Evolutionary conservation across 2,888 invertebrate genomes (phyloP).

Genomic region (Arge pagana): DNA sequence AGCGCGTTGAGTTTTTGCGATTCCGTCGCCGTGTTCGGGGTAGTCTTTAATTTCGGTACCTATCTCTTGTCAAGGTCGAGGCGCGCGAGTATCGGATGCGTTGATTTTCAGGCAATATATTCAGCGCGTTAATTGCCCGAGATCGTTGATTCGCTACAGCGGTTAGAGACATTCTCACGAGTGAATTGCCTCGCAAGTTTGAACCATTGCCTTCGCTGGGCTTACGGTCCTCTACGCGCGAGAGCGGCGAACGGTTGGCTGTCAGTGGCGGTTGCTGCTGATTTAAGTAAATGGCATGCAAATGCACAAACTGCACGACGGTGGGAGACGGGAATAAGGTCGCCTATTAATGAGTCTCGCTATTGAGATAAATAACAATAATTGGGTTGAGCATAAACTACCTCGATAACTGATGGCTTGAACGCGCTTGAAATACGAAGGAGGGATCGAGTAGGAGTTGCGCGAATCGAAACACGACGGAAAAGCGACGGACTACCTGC

Average conservation of each 20-base stretch:
- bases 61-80: no score
- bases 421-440: constrained; percentile 12
- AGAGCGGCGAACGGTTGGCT: constrained; percentile 18
- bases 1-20: no score
- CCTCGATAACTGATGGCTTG: constrained; percentile 15
- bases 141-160: no score
- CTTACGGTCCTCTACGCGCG: no score
- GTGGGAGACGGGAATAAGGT: constrained; percentile 32
- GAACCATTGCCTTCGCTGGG: no score
- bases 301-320: constrained; percentile 34
- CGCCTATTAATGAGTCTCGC: constrained; percentile 36
- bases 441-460: constrained; percentile 10
- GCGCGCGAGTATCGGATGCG: no score
- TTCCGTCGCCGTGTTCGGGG: no score
- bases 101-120: no score
- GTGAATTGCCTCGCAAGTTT: no score
- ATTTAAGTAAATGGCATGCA: constrained; percentile 45
- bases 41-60: no score
- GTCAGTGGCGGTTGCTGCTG: constrained; percentile 34
- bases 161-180: no score
- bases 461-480: constrained; percentile 18
- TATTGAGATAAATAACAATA: constrained; percentile 35
- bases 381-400: constrained; percentile 23
- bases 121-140: no score
- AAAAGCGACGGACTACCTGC: constrained; percentile 14